Evolutionary conservation across 2,113 vertebrate genomes (phyloP), one percentile per base, ranked within the genome.

Genomic region (Chaetodon trifascialis): DNA sequence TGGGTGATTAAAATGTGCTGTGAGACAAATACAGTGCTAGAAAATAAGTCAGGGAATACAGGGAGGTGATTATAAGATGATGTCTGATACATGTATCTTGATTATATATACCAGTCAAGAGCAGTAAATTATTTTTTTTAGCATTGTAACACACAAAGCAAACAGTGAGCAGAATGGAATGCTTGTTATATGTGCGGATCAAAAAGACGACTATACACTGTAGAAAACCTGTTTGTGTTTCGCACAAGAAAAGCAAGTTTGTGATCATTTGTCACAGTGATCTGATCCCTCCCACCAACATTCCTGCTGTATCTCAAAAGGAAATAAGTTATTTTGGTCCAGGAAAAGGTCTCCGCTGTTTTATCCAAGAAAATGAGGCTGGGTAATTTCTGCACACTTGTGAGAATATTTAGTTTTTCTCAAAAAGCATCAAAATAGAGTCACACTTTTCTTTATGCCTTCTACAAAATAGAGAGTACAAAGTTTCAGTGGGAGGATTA

Each of bases 271-370:
- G 87, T 81, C 76, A 86, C 84, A 40, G 55, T 65, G 62, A 86
- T 89, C 40, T 75, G 79, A 83, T 87, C 85, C 62, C 80, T 79
- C 86, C 89, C 52, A 68, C 79, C 80, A 80, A 89, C 90, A 91
- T 79, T 86, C 82, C 73, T 63, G 76, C 83, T 75, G 70, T 82
- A 90, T 86, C 85, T 89, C 78, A 81, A 83, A 84, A 85, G 78
- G 73, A 91, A 90, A 92, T 92, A 88, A 90, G 83, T 91, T 93
- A 91, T 93, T 93, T 93, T 92, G 86, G 92, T 90, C 86, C 86
- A 87, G 56, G 77, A 86, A 89, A 86, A 83, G 73, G 79, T 85
- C 72, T 73, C 56, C 23, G 80, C 73, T 86, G 49, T 88, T 84
- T 85, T 73, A 87, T 87, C 75, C 34, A 71, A 82, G 74, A 67